phyloP scores from a whole-genome alignment of 2,888 invertebrate species.

The Parnassius glacialis region DNA sequence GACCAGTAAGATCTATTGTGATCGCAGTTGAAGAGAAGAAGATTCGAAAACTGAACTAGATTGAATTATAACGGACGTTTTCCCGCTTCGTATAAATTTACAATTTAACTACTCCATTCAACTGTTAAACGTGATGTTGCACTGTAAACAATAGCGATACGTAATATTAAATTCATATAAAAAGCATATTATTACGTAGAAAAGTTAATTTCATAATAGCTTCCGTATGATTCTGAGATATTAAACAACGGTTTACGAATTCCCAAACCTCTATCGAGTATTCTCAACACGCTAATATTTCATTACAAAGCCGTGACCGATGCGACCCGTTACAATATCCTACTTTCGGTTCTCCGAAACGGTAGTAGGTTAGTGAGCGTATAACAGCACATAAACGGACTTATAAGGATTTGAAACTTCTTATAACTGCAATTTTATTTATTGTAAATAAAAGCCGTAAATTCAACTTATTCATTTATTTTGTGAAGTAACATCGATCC shows the following conservation, averaged over 20 bases:
- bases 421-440: too few relatives aligned
- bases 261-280: slow-evolving; percentile 1
- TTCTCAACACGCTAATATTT: slow-evolving; percentile 2
- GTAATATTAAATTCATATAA: too few relatives aligned
- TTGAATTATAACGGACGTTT: too few relatives aligned
- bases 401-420: background rate
- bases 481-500: background rate
- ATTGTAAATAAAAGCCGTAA: too few relatives aligned
- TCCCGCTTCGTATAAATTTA: too few relatives aligned
- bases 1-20: too few relatives aligned
- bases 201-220: background rate
- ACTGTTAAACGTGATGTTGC: too few relatives aligned
- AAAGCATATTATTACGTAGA: background rate
- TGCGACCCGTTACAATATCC: slow-evolving; percentile 16
- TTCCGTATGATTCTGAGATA: slow-evolving; percentile 1
- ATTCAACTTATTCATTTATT: too few relatives aligned
- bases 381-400: slow-evolving; percentile 6
- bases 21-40: too few relatives aligned
- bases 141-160: too few relatives aligned
- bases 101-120: too few relatives aligned
- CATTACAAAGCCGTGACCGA: slow-evolving; percentile 12
- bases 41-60: too few relatives aligned
- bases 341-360: slow-evolving; percentile 19
- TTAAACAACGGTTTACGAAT: slow-evolving; percentile 13
- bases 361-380: slow-evolving; percentile 6